These are phyloP conservation scores for Tinamus major DNA, from an alignment of 2,797 vertebrate species.

Conservation along the genomic window DNA sequence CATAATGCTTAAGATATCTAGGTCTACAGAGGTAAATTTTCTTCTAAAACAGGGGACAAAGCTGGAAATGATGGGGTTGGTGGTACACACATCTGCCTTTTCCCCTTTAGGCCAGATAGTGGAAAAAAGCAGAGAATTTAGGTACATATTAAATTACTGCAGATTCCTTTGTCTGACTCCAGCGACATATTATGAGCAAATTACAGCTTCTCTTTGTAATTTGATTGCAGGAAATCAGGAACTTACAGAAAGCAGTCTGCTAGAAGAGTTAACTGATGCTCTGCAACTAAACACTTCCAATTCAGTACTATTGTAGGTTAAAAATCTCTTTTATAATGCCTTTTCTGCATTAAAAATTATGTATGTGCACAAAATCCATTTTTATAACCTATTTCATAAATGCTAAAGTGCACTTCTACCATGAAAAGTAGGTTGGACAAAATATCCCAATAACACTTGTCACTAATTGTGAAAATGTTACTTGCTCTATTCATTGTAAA, in stretches of 20 bases:
- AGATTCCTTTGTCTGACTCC: not conserved
- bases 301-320: not conserved
- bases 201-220: not conserved
- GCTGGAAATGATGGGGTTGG: not conserved
- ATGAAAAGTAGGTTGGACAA: not conserved
- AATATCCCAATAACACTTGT: not conserved
- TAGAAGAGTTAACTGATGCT: not conserved
- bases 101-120: not conserved
- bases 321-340: not conserved
- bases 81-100: not conserved
- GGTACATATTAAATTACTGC: not conserved
- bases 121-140: not conserved
- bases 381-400: not conserved
- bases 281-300: not conserved
- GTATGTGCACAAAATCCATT: not conserved
- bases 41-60: not conserved
- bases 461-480: not conserved
- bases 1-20: not conserved
- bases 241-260: not conserved
- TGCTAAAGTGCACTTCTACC: not conserved
- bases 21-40: not conserved
- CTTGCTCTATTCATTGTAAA: not conserved
- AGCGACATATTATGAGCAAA: not conserved
- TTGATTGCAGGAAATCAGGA: constrained; percentile 3
- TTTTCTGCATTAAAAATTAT: not conserved